Base-by-base conservation (phyloP, 2,113 vertebrate genomes). In the Chlorodrepanis virens region DNA sequence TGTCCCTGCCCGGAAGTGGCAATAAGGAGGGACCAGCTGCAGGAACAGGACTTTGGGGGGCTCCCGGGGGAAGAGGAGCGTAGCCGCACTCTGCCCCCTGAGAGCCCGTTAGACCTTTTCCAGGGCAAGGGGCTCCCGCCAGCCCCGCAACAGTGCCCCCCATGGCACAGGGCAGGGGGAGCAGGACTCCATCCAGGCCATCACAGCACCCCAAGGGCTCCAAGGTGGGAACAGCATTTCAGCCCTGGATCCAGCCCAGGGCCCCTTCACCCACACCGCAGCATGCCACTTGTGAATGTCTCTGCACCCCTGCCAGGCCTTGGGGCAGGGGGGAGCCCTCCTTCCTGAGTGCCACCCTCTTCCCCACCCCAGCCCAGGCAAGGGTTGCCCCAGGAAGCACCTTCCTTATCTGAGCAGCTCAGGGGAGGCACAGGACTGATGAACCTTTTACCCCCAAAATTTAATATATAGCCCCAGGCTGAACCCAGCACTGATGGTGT, bases 281-380 rank as follows among this genome's bases (percentile, higher is more conserved):
- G 13, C 27, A 39, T 24, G 39, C 52, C 0, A 0, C 39, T 33
- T 31, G 47, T 33, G 9, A 56, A 27, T 7, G 6, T 14, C 61
- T 42, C 33, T 23, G 2, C 3, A 2, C 2, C 35, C 31, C 24
- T 49, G 68, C 47, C 24, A 35, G 13, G 4, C 17, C 28, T 4
- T 2, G 2, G 50, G 20, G 14, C 37, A 39, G 35, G 15, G 21
- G 31, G 24, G n/a, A 49, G 6, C 44, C 6, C 11, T 40, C 12
- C 31, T 76, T n/a, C 57, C 42, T 6, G 0, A 33, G 21, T 3
- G 20, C 2, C 19, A 22, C 52, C 14, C 8, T n/a, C n/a, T 69
- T 49, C 16, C 18, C 16, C 60, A 47, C 10, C 70, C 17, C 50
- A 47, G n/a, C 31, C 49, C 5, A 2, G n/a, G 20, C 12, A 1